A percentile compares a stretch with the other conserved stretches of the same genome.
These are phyloP conservation scores for Cryptops parisi DNA, from an alignment of 2,888 invertebrate species.

Conservation along the genomic window DNA sequence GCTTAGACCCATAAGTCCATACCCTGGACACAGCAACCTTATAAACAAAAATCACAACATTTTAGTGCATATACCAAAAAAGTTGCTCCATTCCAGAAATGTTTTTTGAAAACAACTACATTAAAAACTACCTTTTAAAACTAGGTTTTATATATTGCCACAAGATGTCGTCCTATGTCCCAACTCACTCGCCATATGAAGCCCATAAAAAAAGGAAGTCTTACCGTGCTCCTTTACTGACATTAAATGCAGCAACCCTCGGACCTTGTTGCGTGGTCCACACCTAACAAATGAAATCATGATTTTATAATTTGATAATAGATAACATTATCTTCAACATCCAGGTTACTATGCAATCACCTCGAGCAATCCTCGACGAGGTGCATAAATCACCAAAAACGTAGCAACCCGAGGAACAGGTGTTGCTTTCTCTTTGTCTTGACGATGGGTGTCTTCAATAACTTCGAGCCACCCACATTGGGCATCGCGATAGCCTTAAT, in stretches of 20 bases:
- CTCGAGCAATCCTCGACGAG: slow-evolving; percentile 80
- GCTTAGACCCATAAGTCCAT: slow-evolving; percentile 61
- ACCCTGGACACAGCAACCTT: slow-evolving; percentile 59
- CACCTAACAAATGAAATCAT: slow-evolving; percentile 34
- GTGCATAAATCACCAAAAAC: slow-evolving; percentile 85
- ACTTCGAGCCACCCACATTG: slow-evolving; percentile 88
- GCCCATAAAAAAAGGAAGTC: too few species aligned
- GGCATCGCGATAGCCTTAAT: slow-evolving; percentile 76
- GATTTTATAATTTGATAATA: too few species aligned
- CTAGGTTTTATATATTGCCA: too few species aligned
- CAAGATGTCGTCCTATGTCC: too few species aligned
- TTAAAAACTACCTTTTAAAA: too few species aligned
- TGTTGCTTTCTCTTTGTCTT: slow-evolving; percentile 12
- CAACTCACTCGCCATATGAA: too few species aligned
- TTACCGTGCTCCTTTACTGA: slow-evolving; percentile 59
- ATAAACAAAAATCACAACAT: background rate
- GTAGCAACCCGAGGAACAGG: slow-evolving; percentile 44
- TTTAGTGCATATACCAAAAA: background rate
- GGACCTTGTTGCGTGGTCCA: slow-evolving; percentile 82
- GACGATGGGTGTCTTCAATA: slow-evolving; percentile 37
- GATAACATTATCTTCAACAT: too few species aligned
- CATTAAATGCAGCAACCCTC: slow-evolving; percentile 78
- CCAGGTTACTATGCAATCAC: too few species aligned
- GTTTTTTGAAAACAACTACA: too few species aligned
- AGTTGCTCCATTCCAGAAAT: too few species aligned